These are phyloP conservation scores for Poecilus cupreus DNA, from an alignment of 2,888 invertebrate species.

Conservation along the genomic window DNA sequence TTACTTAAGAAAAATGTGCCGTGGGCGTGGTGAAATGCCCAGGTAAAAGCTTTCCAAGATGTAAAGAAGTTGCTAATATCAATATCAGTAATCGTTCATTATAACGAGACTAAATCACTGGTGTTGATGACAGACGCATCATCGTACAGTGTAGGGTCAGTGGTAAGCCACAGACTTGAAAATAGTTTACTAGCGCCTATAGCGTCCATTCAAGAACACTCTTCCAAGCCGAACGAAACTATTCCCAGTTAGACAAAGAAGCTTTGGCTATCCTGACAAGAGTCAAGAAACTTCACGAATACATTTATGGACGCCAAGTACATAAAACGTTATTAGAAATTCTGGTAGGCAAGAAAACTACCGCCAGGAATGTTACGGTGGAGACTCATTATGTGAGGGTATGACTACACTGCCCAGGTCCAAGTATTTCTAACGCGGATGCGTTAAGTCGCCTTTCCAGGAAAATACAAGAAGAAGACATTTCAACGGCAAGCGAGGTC, in stretches of 20 bases:
- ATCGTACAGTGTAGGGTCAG: constrained; percentile 63
- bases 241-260: constrained; percentile 53
- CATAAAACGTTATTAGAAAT: constrained; percentile 60
- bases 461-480: too few species aligned
- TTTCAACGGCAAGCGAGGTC: too few species aligned
- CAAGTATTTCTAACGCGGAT: constrained; percentile 46
- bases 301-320: constrained; percentile 57
- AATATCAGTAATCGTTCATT: constrained; percentile 49
- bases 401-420: constrained; percentile 46
- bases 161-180: constrained; percentile 60
- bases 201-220: too few species aligned
- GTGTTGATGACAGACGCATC: constrained; percentile 62
- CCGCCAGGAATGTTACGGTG: constrained; percentile 51
- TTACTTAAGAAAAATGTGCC: constrained; percentile 62
- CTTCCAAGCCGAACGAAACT: too few species aligned
- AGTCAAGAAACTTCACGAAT: constrained; percentile 55
- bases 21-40: constrained; percentile 62
- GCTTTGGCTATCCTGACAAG: constrained; percentile 56
- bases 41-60: too few species aligned
- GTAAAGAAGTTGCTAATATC: too few species aligned
- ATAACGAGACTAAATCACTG: constrained; percentile 45
- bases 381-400: too few species aligned
- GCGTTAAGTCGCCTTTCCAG: constrained; percentile 53
- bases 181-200: too few species aligned
- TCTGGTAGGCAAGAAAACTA: constrained; percentile 50